Percentiles rank a stretch among this genome's conserved stretches.
Evolutionary conservation across 2,797 vertebrate species (phyloP).

Genomic region (Pseudochirops cupreus): DNA sequence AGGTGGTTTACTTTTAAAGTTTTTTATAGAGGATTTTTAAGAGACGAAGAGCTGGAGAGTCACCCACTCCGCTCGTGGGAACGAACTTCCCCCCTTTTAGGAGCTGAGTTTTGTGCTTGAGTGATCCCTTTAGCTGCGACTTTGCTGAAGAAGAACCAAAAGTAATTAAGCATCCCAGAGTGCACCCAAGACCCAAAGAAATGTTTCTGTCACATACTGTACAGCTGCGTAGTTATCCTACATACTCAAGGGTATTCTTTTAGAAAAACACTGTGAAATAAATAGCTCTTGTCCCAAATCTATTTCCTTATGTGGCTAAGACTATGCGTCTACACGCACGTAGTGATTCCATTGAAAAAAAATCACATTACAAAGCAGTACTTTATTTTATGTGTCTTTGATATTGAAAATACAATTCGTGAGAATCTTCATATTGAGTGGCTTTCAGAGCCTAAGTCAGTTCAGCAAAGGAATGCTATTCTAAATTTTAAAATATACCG

Average conservation of each 20-base stretch:
- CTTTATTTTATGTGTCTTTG: not conserved
- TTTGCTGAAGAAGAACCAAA: not conserved
- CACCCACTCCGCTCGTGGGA: not conserved
- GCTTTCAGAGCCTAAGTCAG: not conserved
- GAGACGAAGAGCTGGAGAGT: not conserved
- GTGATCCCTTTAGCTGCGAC: not conserved
- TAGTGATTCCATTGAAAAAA: not conserved
- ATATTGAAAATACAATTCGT: not conserved
- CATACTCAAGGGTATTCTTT: not conserved
- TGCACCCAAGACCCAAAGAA: not conserved
- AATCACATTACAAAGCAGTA: not conserved
- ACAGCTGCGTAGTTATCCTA: not conserved
- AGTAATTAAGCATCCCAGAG: too few species aligned
- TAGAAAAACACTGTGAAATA: not conserved
- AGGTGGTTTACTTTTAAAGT: not conserved
- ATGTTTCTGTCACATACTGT: not conserved
- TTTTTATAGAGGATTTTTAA: not conserved
- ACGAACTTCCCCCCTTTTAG: not conserved
- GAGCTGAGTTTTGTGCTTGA: not conserved
- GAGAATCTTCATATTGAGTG: not conserved
- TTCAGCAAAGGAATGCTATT: not conserved
- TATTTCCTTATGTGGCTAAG: slow-evolving; percentile 20
- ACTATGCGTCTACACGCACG: not conserved
- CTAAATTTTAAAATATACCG: not conserved
- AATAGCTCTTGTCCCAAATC: not conserved